Percentiles rank a stretch among this genome's conserved stretches.
These are phyloP conservation scores for Eledona agricola DNA, from an alignment of 2,888 invertebrate species.

Conservation along the genomic window DNA sequence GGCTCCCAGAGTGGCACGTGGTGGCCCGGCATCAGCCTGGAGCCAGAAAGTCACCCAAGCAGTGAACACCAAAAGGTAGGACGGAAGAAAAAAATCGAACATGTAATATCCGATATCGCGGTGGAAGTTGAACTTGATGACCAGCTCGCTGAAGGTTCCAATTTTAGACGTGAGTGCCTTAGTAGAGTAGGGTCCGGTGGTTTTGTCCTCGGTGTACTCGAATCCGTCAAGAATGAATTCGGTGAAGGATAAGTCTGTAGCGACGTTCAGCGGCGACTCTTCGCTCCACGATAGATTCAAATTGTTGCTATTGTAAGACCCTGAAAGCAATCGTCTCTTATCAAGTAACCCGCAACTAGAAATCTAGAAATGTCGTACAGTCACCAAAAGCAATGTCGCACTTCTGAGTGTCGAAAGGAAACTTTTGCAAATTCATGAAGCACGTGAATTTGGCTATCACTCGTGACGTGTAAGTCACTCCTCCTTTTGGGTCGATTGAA, in stretches of 20 bases:
- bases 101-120: constrained; percentile 87
- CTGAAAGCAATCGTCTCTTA: constrained; percentile 62
- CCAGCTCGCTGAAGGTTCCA: constrained; percentile 82
- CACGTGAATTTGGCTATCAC: constrained; percentile 85
- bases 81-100: constrained; percentile 88
- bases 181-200: constrained; percentile 70
- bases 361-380: too few relatives aligned
- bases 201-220: constrained; percentile 68
- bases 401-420: constrained; percentile 86
- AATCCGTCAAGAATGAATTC: constrained; percentile 77
- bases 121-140: constrained; percentile 80
- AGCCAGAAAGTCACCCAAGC: constrained; percentile 93
- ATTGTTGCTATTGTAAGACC: constrained; percentile 85
- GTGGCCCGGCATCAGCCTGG: constrained; percentile 85
- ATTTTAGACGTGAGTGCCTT: constrained; percentile 65
- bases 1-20: constrained; percentile 81
- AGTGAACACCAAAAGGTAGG: constrained; percentile 84
- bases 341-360: too few relatives aligned
- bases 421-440: constrained; percentile 86
- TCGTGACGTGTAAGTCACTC: constrained; percentile 79
- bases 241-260: constrained; percentile 79
- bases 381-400: constrained; percentile 83
- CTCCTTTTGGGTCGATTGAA: constrained; percentile 83
- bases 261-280: constrained; percentile 75
- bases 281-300: constrained; percentile 80